phyloP scores from a whole-genome alignment of 2,797 vertebrate species.

The Bovichtus diacanthus region DNA sequence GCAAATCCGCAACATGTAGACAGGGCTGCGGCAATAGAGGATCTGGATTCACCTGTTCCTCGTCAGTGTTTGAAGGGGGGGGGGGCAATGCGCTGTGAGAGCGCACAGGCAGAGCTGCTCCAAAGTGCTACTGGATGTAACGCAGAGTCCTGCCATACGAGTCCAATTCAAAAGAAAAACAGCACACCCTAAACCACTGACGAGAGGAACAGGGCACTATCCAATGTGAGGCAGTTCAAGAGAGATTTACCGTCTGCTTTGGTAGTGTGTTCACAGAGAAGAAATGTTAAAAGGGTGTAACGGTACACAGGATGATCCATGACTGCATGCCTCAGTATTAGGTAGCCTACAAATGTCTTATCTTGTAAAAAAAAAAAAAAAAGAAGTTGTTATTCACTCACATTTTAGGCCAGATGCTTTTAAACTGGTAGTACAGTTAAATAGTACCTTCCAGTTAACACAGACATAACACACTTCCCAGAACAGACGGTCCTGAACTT shows the following conservation, averaged over 20 bases:
- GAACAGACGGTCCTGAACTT: slow-evolving; percentile 34
- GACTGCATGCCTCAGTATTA: slow-evolving; percentile 13
- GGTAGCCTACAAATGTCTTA: slow-evolving; percentile 25
- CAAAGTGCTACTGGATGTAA: slow-evolving; percentile 34
- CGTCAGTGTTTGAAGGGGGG: slow-evolving; percentile 31
- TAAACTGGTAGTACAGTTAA: slow-evolving; percentile 28
- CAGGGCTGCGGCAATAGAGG: neutral
- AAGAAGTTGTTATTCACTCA: slow-evolving; percentile 19
- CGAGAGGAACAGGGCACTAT: neutral
- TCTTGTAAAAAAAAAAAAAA: neutral
- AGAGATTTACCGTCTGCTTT: slow-evolving; percentile 41
- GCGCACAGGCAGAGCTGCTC: slow-evolving; percentile 20
- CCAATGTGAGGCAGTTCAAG: slow-evolving; percentile 20
- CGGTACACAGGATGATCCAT: slow-evolving; percentile 28
- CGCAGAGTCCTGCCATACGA: slow-evolving; percentile 27
- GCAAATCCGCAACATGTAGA: neutral
- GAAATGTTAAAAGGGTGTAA: slow-evolving; percentile 3
- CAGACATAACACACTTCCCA: slow-evolving; percentile 22
- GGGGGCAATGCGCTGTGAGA: slow-evolving; percentile 7
- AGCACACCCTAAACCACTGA: slow-evolving; percentile 12
- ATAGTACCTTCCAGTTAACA: slow-evolving; percentile 25
- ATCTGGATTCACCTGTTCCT: slow-evolving; percentile 60
- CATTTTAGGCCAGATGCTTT: slow-evolving; percentile 20
- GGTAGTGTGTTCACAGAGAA: neutral
- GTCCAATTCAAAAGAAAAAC: slow-evolving; percentile 35